Evolutionary conservation across 2,888 invertebrate species (phyloP).

Genomic region (Polydrusus tereticollis): DNA sequence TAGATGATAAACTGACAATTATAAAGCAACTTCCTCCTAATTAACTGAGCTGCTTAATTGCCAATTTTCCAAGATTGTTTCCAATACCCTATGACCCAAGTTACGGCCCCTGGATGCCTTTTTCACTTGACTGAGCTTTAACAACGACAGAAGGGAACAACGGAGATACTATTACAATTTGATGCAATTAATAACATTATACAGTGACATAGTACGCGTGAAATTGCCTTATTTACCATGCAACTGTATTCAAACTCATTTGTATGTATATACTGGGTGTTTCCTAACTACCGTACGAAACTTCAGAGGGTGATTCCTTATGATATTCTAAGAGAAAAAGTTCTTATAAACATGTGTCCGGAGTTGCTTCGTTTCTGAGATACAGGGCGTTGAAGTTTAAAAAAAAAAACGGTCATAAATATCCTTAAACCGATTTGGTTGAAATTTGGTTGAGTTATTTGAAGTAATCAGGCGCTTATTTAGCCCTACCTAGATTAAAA

Average conservation of each 20-base stretch:
- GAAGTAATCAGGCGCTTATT: too few species aligned
- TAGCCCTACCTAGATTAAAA: too few species aligned
- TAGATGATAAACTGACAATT: not conserved
- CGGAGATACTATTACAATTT: conserved; percentile 23
- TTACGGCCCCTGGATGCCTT: conserved; percentile 17
- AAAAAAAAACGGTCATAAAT: too few species aligned
- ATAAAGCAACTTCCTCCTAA: conserved; percentile 12
- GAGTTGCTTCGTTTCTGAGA: too few species aligned
- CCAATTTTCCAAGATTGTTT: conserved; percentile 28
- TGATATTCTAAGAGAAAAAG: too few species aligned
- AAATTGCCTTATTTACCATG: conserved; percentile 18
- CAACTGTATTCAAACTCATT: not conserved
- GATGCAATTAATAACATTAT: conserved; percentile 27
- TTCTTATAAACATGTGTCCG: too few species aligned
- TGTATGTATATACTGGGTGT: too few species aligned
- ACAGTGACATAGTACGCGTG: conserved; percentile 13
- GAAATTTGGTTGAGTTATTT: too few species aligned
- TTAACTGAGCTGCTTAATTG: conserved; percentile 17
- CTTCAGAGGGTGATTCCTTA: too few species aligned
- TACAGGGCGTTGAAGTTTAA: too few species aligned
- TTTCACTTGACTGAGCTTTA: conserved; percentile 21
- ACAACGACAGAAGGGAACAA: conserved; percentile 16
- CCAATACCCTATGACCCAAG: conserved; percentile 21
- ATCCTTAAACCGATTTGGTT: too few species aligned
- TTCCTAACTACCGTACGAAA: too few species aligned